Evolutionary conservation across 2,888 invertebrate genomes (phyloP).

Genomic region (Troglohyphantes excavatus): DNA sequence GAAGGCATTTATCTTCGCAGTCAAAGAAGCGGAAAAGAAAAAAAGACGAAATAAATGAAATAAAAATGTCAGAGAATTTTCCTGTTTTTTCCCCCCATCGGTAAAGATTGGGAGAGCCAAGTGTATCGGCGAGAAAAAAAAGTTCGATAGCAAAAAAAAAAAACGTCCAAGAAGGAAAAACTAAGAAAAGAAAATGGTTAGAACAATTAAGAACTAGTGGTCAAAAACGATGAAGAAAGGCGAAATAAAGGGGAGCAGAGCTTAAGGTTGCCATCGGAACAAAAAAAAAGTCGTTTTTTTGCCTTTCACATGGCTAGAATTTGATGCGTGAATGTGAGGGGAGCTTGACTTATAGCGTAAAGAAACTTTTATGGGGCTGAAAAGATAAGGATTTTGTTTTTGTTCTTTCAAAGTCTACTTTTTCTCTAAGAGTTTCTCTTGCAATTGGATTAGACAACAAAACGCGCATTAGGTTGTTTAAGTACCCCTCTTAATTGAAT

Average conservation of each 20-base stretch:
- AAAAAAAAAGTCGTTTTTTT: slow-evolving; percentile 74
- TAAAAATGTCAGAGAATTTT: slow-evolving; percentile 65
- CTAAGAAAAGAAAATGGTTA: slow-evolving; percentile 71
- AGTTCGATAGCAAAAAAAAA: slow-evolving; percentile 41
- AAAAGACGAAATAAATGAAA: slow-evolving; percentile 70
- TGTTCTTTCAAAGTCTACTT: slow-evolving; percentile 1
- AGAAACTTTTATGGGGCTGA: slow-evolving; percentile 59
- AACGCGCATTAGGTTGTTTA: slow-evolving; percentile 46
- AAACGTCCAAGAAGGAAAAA: slow-evolving; percentile 42
- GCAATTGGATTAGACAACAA: slow-evolving; percentile 65
- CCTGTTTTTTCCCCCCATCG: slow-evolving; percentile 21
- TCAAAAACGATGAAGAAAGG: slow-evolving; percentile 76
- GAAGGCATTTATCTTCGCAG: slow-evolving; percentile 67
- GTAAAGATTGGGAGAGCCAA: slow-evolving; percentile 56
- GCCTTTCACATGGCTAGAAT: slow-evolving; percentile 75
- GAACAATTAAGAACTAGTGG: slow-evolving; percentile 78
- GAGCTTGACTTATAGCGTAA: slow-evolving; percentile 76
- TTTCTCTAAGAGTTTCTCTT: slow-evolving; percentile 26
- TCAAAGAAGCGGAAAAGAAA: slow-evolving; percentile 58
- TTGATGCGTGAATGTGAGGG: slow-evolving; percentile 65
- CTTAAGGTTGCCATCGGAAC: slow-evolving; percentile 76
- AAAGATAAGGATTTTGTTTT: slow-evolving; percentile 64
- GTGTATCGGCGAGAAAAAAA: slow-evolving; percentile 23
- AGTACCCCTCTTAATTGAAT: slow-evolving; percentile 40
- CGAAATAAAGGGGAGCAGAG: slow-evolving; percentile 76